Evolutionary conservation across 2,888 invertebrate genomes (phyloP), one percentile per base, ranked within the genome.

Genomic region (Xanthostigma xanthostigma): DNA sequence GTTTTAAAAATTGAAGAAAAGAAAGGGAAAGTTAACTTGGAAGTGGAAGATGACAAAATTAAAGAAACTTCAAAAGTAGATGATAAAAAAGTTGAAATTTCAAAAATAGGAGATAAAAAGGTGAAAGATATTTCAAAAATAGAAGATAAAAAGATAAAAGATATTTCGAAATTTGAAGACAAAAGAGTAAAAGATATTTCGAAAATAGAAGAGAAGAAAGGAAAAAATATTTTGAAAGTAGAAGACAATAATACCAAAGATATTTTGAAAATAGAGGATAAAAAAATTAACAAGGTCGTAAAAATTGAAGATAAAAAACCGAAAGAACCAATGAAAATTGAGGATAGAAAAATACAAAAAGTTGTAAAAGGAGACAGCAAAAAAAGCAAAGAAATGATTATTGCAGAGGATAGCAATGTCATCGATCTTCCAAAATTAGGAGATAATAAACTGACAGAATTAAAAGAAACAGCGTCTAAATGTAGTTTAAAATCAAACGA

Each of bases 101-200:
- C 9, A 49, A 41, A n/a, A 46, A 50, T 52, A 45, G 12, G 12
- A 36, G 39, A 38, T 40, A 12, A 48, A 49, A 41, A 37, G n/a
- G 40, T 40, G 37, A 43, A 51, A 42, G n/a, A n/a, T n/a, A n/a
- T 27, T 52, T 11, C 49, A 33, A 57, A 57, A 51, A 48, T 54
- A 41, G 53, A 48, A 46, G 55, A 52, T 45, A 56, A 60, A 17
- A 55, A 58, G 53, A 47, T 52, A 11, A 51, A 55, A 52, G 48
- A 50, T 41, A 57, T 55, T 44, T 55, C 50, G 46, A 59, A 57
- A 50, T 51, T 50, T 27, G 51, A 49, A 34, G 53, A 56, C 36
- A 56, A 55, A 37, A 12, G 46, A 43, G 41, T 43, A 27, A 13
- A 49, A 49, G 10, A 27, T 27, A 27, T 27, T 27, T 27, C 27